Evolutionary conservation across 2,888 invertebrate species (phyloP), one percentile per base, ranked within the genome.

Genomic region (Platycheirus albimanus): DNA sequence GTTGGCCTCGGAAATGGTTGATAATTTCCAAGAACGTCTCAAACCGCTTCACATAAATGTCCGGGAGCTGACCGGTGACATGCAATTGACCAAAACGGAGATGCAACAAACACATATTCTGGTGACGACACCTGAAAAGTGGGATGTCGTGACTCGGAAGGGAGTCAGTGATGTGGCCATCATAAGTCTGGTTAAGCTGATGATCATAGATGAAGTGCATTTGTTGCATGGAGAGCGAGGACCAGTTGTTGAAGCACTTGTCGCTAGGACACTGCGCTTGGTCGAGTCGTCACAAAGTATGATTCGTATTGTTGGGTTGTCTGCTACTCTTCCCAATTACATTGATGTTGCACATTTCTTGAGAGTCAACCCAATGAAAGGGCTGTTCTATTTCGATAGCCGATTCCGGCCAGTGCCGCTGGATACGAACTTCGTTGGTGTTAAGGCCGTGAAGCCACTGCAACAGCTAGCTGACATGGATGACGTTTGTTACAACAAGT

Each of bases 141-240:
- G 99, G 99, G 99, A 99, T 90, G 98, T 99, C 5, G 98, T 99
- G 1, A 99, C 99, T 0, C 93, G 99, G 85, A 99, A 99, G 90
- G 96, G 96, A 13, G 94, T 95, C 24, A 95, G 97, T 6, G 98
- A 98, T 89, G 95, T 97, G 4, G 96, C 96, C 61, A 92, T 99
- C 36, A 95, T 97, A 0, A 96, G 96, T 85, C 93, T 98, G 69
- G 98, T 99, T 0, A 96, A 97, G 87, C 92, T 99, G 20, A 92
- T 99, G 5, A 99, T 99, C 86, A 96, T 98, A 85, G 99, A 99
- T 90, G 99, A 99, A 90, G 98, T 99, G 0, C 99, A 99, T 91
- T 92, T 99, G 30, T 92, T 99, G 54, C 99, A 99, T 89, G 98
- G 99, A 2, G 99, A 99, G 88, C 92, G 99, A 87, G 99, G 99